phyloP scores from a whole-genome alignment of 2,797 vertebrate species.

The Loriculus beryllinus region DNA sequence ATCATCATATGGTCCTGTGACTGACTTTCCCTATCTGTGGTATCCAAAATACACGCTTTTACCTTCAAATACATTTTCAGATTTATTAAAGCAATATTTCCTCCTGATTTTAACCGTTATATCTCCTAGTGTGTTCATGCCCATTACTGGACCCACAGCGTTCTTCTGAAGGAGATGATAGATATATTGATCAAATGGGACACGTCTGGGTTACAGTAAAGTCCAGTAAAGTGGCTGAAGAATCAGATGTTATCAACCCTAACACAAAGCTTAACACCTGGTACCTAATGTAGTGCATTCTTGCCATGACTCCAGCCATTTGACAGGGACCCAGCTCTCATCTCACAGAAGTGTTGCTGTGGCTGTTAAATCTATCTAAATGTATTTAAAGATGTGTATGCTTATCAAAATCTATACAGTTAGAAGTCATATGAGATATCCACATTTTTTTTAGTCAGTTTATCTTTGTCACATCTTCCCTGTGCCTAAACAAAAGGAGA shows the following conservation, averaged over 20 bases:
- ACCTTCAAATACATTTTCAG: not conserved
- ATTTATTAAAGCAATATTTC: not conserved
- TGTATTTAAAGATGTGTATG: not conserved
- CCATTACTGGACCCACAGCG: not conserved
- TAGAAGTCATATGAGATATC: not conserved
- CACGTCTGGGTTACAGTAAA: not conserved
- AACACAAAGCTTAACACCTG: not conserved
- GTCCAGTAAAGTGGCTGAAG: not conserved
- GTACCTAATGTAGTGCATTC: not conserved
- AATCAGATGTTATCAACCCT: not conserved
- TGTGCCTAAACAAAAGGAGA: not conserved
- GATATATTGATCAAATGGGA: not conserved
- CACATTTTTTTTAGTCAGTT: not conserved
- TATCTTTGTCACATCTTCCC: not conserved
- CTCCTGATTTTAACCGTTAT: not conserved
- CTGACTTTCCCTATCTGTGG: not conserved
- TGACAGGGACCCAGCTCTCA: not conserved
- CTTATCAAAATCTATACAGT: not conserved
- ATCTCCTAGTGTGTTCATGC: not conserved
- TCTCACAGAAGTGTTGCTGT: not conserved
- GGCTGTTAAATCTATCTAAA: not conserved
- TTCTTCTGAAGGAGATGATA: not conserved
- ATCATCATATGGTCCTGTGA: too few species aligned
- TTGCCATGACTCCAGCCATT: not conserved
- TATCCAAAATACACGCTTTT: not conserved